A percentile compares a stretch with the other conserved stretches of the same genome.
Conservation (phyloP, 2,888 invertebrate genomes). For the Lacanobia wlatinum region DNA sequence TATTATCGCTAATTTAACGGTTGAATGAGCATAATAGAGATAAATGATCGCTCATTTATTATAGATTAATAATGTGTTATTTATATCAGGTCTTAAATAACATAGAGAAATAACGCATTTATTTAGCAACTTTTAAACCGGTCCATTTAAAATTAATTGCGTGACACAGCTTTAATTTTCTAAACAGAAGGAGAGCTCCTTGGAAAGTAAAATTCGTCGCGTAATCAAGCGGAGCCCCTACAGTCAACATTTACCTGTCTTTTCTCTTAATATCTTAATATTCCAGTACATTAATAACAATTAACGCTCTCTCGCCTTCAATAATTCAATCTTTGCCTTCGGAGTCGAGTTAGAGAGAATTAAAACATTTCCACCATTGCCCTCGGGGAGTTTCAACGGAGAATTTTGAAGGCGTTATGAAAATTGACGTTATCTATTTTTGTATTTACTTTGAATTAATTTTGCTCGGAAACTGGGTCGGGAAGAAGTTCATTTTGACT, state of each 20-base stretch:
- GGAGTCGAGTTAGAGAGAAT: constrained; percentile 72
- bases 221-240: constrained; percentile 42
- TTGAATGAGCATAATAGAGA: constrained; percentile 34
- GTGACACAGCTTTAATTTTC: constrained; percentile 13
- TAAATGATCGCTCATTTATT: constrained; percentile 45
- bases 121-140: not conserved
- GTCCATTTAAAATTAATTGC: constrained; percentile 5
- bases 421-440: constrained; percentile 65
- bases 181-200: constrained; percentile 25
- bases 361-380: constrained; percentile 70
- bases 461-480: constrained; percentile 30
- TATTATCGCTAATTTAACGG: constrained; percentile 45
- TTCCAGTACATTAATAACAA: constrained; percentile 78
- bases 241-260: constrained; percentile 58
- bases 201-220: constrained; percentile 39
- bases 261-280: constrained; percentile 63
- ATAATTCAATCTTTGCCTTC: constrained; percentile 79
- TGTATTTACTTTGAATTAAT: constrained; percentile 62
- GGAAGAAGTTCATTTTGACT: constrained; percentile 30
- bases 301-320: constrained; percentile 76
- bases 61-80: constrained; percentile 37
- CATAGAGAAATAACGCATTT: not conserved
- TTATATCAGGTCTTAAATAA: not conserved
- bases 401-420: constrained; percentile 58
- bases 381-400: constrained; percentile 56